Base-by-base conservation (phyloP, 2,113 vertebrate species). In the Oreochromis niloticus region DNA sequence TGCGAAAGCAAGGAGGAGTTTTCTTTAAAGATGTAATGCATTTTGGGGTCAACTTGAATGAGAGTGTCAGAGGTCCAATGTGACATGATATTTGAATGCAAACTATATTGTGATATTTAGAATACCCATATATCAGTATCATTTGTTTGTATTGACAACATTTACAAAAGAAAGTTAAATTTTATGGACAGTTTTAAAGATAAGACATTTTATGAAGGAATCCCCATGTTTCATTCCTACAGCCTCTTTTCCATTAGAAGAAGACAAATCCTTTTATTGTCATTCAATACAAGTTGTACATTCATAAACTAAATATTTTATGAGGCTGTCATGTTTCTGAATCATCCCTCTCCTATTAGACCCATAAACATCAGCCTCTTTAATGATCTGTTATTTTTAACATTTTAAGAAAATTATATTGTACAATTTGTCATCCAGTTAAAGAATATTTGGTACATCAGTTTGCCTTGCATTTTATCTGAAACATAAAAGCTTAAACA, bases 81-180 rank as follows among this genome's bases (percentile, higher is more conserved):
- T 66, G 32, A 66, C 61, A 66, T 12, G 32, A 66, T 66, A 36
- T 66, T 66, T 36, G 9, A 10, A 66, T 66, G 9, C 6, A 66
- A n/a, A 66, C 61, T 66, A 36, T 66, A 66, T 36, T 66, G 61
- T 66, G 61, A 36, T n/a, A 36, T 63, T 36, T 63, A 63, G 32
- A 1, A 63, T 63, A 63, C 59, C 59, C 59, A 36, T 63, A 66
- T 36, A 36, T 66, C 17, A 66, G 17, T 66, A 66, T 36, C 17
- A 66, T n/a, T 66, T 7, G 17, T 66, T 66, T 36, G 17, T n/a
- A 66, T 66, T 36, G 32, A 66, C 59, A 63, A 36, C 32, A 66
- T n/a, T 66, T 66, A 36, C 61, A 66, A 66, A 66, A 36, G 17
- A 66, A 36, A 66, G 61, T 66, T 13, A 0, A 2, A 66, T 66